Evolutionary conservation across 2,113 vertebrate species (phyloP).

Genomic region (Clarias magur): DNA sequence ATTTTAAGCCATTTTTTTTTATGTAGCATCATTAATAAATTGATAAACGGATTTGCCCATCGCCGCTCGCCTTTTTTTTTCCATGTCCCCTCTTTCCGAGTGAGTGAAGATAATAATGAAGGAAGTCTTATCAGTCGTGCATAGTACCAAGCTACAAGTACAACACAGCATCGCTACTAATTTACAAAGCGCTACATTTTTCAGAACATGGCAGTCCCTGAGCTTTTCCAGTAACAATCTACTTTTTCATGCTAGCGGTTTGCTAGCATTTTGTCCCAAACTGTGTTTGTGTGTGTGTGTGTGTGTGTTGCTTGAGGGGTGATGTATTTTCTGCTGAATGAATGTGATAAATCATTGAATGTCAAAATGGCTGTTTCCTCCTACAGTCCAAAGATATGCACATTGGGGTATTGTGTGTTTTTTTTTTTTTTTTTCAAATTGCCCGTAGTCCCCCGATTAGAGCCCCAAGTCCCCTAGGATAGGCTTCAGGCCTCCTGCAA

Average conservation of each 20-base stretch:
- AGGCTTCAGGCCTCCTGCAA: too few species aligned
- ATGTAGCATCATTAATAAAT: not conserved
- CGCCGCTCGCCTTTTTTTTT: not conserved
- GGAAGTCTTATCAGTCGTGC: not conserved
- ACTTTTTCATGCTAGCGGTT: not conserved
- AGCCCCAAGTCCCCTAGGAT: too few species aligned
- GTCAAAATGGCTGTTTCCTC: not conserved
- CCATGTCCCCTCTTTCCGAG: not conserved
- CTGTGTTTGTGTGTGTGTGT: too few species aligned
- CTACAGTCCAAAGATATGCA: too few species aligned
- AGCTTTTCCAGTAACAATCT: not conserved
- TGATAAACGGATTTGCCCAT: not conserved
- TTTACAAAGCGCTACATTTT: too few species aligned
- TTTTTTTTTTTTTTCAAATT: too few species aligned
- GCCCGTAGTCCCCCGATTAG: too few species aligned
- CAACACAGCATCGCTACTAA: too few species aligned
- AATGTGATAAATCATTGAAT: not conserved
- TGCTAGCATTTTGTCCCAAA: too few species aligned
- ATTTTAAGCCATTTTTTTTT: not conserved
- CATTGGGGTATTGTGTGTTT: too few species aligned
- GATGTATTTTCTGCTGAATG: not conserved
- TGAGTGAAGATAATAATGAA: not conserved
- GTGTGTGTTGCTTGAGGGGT: too few species aligned
- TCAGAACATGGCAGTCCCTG: too few species aligned
- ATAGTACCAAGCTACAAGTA: not conserved